A percentile compares a stretch with the other conserved stretches of the same genome.
Evolutionary conservation across 2,888 invertebrate genomes (phyloP).

Genomic region (Crocallis elinguaria): DNA sequence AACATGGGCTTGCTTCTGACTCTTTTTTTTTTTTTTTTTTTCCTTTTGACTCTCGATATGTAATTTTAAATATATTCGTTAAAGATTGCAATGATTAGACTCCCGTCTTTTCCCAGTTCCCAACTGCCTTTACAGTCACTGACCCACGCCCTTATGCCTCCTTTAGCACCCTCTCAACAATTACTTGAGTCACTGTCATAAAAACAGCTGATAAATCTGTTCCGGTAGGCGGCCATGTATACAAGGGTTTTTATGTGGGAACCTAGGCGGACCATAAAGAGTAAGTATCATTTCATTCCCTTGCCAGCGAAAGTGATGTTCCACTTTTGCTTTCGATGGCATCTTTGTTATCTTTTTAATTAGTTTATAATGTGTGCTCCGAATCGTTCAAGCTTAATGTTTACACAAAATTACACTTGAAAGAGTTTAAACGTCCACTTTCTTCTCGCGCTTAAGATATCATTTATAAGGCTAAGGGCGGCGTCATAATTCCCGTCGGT

Average conservation of each 20-base stretch:
- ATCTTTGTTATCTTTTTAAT: slow-evolving; percentile 29
- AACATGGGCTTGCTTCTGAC: no score
- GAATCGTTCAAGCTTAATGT: background rate
- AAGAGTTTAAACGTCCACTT: no score
- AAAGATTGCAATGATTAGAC: background rate
- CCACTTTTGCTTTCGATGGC: slow-evolving; percentile 58
- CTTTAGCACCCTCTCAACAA: slow-evolving; percentile 39
- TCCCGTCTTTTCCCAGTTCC: background rate
- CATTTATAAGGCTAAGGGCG: no score
- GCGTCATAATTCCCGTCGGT: no score
- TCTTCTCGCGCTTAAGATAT: no score
- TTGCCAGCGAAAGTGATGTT: slow-evolving; percentile 59
- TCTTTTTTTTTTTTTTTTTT: no score
- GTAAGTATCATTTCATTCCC: slow-evolving; percentile 40
- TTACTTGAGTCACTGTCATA: slow-evolving; percentile 41
- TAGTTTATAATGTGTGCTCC: slow-evolving; percentile 11
- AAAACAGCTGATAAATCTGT: slow-evolving; percentile 69
- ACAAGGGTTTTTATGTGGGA: slow-evolving; percentile 61
- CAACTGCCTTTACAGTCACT: background rate
- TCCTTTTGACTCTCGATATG: no score
- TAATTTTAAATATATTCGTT: background rate
- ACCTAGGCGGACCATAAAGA: slow-evolving; percentile 56
- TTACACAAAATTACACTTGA: no score
- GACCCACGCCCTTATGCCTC: slow-evolving; percentile 9
- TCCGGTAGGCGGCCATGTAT: slow-evolving; percentile 53